phyloP scores from a whole-genome alignment of 2,888 invertebrate genomes.

The Cheilosia scutellata region DNA sequence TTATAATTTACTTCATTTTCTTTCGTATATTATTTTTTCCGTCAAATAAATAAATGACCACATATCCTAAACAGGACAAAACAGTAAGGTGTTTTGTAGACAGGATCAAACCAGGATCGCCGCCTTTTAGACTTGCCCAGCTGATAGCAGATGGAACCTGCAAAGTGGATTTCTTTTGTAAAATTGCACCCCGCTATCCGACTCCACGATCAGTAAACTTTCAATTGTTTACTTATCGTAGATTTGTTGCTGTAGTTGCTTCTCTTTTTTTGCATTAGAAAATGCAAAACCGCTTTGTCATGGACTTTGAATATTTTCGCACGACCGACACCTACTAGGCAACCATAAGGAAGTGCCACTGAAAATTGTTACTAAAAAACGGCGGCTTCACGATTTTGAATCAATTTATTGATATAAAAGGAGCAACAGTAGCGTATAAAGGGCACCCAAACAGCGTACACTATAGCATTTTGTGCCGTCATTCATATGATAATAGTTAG shows the following conservation, averaged over 20 bases:
- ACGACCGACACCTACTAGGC: slow-evolving; percentile 68
- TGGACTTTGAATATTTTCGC: slow-evolving; percentile 72
- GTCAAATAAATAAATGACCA: too few relatives aligned
- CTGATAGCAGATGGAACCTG: too few relatives aligned
- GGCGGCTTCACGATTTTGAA: slow-evolving; percentile 64
- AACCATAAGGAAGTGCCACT: slow-evolving; percentile 59
- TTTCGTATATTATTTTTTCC: too few relatives aligned
- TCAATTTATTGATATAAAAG: slow-evolving; percentile 60
- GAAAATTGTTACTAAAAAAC: slow-evolving; percentile 72
- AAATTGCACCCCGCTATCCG: too few relatives aligned
- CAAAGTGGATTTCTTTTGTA: too few relatives aligned
- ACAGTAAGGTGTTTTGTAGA: too few relatives aligned
- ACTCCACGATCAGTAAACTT: neutral
- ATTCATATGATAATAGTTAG: slow-evolving; percentile 39
- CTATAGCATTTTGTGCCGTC: neutral
- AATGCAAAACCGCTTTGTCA: slow-evolving; percentile 12
- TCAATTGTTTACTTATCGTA: too few relatives aligned
- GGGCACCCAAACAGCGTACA: neutral
- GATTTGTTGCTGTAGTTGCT: too few relatives aligned
- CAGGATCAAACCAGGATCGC: too few relatives aligned
- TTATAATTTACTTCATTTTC: too few relatives aligned
- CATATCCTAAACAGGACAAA: too few relatives aligned
- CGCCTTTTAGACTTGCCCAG: too few relatives aligned
- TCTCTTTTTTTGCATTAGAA: neutral
- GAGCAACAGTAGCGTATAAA: neutral